Evolutionary conservation across 2,797 vertebrate species (phyloP), one percentile per base, ranked within the genome.

Genomic region (Hemibagrus guttatus): DNA sequence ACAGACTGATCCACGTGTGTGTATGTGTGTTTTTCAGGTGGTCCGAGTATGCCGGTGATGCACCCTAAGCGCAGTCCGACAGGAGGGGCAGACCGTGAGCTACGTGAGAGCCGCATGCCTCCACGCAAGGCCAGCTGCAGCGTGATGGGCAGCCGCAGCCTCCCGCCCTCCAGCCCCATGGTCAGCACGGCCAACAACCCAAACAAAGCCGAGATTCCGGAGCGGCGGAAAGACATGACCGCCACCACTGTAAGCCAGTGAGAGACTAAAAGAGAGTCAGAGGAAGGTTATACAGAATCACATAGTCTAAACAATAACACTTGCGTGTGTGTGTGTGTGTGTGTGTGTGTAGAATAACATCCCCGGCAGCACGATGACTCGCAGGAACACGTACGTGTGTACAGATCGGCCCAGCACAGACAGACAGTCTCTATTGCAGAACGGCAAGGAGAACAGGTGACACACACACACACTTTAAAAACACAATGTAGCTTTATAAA

Each of bases 141-240:
- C 0, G 94, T 97, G 2, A 96, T 96, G 56, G 96, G 97, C 61
- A 96, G 96, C 68, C 95, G 96, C 63, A 96, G 96, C 89, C 94
- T 97, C 81, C 96, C 96, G 14, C 97, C 97, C 0, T 97, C 97
- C 90, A 98, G 97, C 94, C 97, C 97, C 2, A 97, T 98, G 97
- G 97, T 98, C 91, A 97, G 97, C 96, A 97, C 96, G 16, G 97
- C 97, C 91, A 97, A 97, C 95, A 98, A 98, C 93, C 97, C 97
- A 88, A 98, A 98, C 94, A 98, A 98, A 92, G 95, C 97, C 0
- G 97, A 98, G 93, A 98, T 98, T 92, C 97, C 97, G 0, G 97
- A 97, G 89, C 95, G 97, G 81, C 96, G 97, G 92, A 98, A 98
- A 93, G 97, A 97, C 92, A 95, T 96, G 90, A 95, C 95, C 0